Evolutionary conservation across 2,797 vertebrate genomes (phyloP), one percentile per base, ranked within the genome.

Genomic region (Lagothrix lagotricha): DNA sequence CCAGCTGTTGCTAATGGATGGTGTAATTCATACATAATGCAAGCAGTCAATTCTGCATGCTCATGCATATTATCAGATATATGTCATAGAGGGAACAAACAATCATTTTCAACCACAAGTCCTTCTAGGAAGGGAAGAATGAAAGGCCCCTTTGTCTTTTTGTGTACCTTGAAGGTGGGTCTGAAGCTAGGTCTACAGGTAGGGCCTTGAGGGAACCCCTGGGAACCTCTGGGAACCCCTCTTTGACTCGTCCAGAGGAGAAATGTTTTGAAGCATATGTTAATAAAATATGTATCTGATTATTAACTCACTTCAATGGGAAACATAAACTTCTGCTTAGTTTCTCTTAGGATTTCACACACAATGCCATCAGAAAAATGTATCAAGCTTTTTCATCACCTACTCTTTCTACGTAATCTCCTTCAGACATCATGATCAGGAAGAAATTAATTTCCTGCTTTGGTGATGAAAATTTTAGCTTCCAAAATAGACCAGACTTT

Each of bases 361-460:
- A 88, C 57, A 46, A 44, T 30, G 17, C 72, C 17, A 1, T 89
- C 83, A 48, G 87, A 79, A 90, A 93, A 97, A 87, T 39, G 28
- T 28, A n/a, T 87, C 94, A 94, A 93, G 88, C 39, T 46, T 95
- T 93, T 95, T 92, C 77, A 83, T 94, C 80, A 67, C 48, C 81
- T 50, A 13, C 46, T 93, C 33, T 87, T 82, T 97, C 57, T 95
- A 15, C 48, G 83, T 77, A 85, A n/a, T 96, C 79, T 97, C 89
- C 44, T 75, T 88, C 50, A 58, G 61, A 39, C 92, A 93, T 95
- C 93, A 13, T 14, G 26, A 95, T 90, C 48, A 93, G 92, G 93
- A 97, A 85, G 85, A 97, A 97, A 97, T 97, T 96, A 92, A 97
- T 97, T 97, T 98, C 93, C 93, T 88, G 92, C 26, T 48, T 73